phyloP scores from a whole-genome alignment of 2,113 vertebrate genomes.

The Tachysurus vachellii region DNA sequence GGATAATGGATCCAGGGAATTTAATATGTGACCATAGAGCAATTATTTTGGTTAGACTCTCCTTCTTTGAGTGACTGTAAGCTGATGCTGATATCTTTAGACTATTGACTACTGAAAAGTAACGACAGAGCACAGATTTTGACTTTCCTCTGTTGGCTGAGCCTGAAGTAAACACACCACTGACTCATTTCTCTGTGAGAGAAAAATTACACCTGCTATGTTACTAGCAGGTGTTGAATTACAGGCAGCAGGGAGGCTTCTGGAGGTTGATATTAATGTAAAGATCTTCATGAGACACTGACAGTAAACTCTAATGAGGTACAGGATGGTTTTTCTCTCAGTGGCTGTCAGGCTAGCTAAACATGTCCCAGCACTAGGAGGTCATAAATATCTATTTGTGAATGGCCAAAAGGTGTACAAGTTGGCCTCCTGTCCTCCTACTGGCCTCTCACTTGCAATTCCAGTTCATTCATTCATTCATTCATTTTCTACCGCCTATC shows the following conservation, averaged over 20 bases:
- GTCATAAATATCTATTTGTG: background rate
- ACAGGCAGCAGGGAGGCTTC: background rate
- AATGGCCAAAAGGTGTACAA: background rate
- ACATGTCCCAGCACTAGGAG: background rate
- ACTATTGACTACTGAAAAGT: background rate
- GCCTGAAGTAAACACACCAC: background rate
- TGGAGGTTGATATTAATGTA: constrained; percentile 35
- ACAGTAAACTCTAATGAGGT: constrained; percentile 28
- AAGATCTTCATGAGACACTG: constrained; percentile 11
- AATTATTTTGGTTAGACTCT: background rate
- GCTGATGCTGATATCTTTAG: background rate
- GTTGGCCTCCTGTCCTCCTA: too few species aligned
- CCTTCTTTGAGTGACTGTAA: background rate
- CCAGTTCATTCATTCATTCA: too few species aligned
- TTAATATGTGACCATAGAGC: background rate
- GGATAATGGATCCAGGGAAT: background rate
- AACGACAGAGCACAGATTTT: background rate
- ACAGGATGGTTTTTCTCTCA: background rate
- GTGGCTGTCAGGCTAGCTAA: background rate
- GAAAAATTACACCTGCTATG: background rate
- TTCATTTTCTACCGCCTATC: too few species aligned
- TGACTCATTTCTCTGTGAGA: background rate
- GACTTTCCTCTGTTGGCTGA: background rate
- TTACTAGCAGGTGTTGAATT: constrained; percentile 15
- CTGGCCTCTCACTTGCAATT: too few species aligned